Evolutionary conservation across 1,140 invertebrate genomes (phyloP), one percentile per base, ranked within the genome.

Genomic region (Danaus plexippus): DNA sequence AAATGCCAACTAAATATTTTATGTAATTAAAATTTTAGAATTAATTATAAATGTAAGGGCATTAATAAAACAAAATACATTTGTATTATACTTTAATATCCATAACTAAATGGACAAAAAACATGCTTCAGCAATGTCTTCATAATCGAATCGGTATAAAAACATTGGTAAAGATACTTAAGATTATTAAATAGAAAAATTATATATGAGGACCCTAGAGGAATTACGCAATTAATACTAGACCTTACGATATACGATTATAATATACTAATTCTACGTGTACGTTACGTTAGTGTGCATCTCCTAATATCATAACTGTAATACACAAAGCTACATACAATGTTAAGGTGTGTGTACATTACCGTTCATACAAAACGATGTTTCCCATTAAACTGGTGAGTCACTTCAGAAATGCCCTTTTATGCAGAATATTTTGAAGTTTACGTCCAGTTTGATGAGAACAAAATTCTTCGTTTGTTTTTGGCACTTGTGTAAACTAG

Each of bases 71-170:
- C 71, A 69, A 67, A 54, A 58, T 56, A 52, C 52, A 60, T 69
- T 74, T 74, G 76, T 72, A 67, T 69, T 78, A 80, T 75, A 71
- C 57, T 82, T 84, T 76, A 84, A 72, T 78, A 83, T 84, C 82
- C 80, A 86, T 78, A 78, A 73, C 80, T 71, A 73, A 75, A 81
- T 83, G 80, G 83, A 84, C 74, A 81, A 71, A 73, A 81, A 77
- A 67, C 71, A 52, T 69, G 11, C 77, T 79, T 79, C 56, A 71
- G 57, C 77, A 85, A 79, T 85, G 76, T 77, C 68, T 78, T 80
- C 69, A 83, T 71, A 75, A 61, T 66, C 59, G 57, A 58, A 62
- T 52, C 45, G 62, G 63, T 79, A 82, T 73, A 77, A 84, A 81
- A 77, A 81, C 77, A 86, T 80, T 78, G 73, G 54, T 61, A 78